Evolutionary conservation across 2,797 vertebrate species (phyloP).

Genomic region (Pipistrellus pygmaeus): DNA sequence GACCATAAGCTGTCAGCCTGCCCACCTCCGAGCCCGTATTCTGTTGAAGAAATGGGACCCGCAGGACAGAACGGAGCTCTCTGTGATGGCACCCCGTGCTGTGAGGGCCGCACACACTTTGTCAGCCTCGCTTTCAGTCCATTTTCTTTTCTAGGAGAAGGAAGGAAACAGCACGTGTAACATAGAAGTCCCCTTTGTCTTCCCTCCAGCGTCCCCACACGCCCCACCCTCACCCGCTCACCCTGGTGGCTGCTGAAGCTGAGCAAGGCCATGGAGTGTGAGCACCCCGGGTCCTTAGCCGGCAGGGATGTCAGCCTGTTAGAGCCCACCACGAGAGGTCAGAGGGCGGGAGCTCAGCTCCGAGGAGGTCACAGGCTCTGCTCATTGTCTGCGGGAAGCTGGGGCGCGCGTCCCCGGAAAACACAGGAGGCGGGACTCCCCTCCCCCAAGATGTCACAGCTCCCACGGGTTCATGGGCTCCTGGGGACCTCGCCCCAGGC

Average conservation of each 20-base stretch:
- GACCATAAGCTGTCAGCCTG: neutral
- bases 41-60: neutral
- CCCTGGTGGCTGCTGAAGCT: neutral
- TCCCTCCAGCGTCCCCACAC: neutral
- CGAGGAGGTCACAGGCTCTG: neutral
- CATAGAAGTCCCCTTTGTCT: neutral
- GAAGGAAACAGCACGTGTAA: neutral
- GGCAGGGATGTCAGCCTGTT: neutral
- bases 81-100: neutral
- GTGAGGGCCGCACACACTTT: neutral
- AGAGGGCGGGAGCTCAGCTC: neutral
- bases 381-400: neutral
- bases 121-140: neutral
- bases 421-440: neutral
- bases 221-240: neutral
- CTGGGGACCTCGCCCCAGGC: neutral
- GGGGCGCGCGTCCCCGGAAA: neutral
- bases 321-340: neutral
- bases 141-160: neutral
- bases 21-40: neutral
- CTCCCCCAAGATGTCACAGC: fast-evolving
- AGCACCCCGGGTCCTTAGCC: neutral
- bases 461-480: neutral
- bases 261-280: neutral
- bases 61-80: slow-evolving; percentile 26